Conservation (phyloP, 2,888 invertebrate genomes). For the Aplocera efformata region DNA sequence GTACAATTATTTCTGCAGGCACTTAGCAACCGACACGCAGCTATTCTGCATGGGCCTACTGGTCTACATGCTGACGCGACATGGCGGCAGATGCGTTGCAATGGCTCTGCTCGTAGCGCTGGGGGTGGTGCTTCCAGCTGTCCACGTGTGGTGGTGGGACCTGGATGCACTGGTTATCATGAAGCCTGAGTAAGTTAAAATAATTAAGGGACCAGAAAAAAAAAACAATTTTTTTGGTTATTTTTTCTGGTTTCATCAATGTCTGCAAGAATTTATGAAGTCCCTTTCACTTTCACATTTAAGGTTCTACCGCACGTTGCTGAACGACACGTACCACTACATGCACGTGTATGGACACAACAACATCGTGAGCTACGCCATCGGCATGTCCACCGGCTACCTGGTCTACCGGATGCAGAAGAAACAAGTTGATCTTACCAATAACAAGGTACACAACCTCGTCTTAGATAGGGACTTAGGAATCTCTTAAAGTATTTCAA, state of each 20-base stretch:
- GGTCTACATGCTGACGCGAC: slow-evolving; percentile 25
- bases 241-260: no score
- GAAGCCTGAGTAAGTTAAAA: slow-evolving; percentile 38
- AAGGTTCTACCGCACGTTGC: slow-evolving; percentile 25
- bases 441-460: slow-evolving; percentile 23
- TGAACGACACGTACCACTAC: slow-evolving; percentile 30
- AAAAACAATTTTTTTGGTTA: no score
- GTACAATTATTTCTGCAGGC: slow-evolving; percentile 29
- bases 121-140: slow-evolving; percentile 21
- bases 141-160: slow-evolving; percentile 32
- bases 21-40: slow-evolving; percentile 46
- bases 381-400: slow-evolving; percentile 38
- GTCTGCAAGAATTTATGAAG: no score
- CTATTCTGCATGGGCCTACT: slow-evolving; percentile 37
- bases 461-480: no score
- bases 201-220: no score
- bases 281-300: no score
- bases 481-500: no score
- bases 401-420: slow-evolving; percentile 25
- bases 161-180: slow-evolving; percentile 34
- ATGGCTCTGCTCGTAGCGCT: slow-evolving; percentile 12
- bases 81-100: slow-evolving; percentile 5
- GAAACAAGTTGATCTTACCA: slow-evolving; percentile 17
- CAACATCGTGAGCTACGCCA: slow-evolving; percentile 37
- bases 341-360: slow-evolving; percentile 41